Percentiles rank a stretch among this genome's conserved stretches.
Evolutionary conservation across 1,140 invertebrate genomes (phyloP).

Genomic region (Cydia strobilella): DNA sequence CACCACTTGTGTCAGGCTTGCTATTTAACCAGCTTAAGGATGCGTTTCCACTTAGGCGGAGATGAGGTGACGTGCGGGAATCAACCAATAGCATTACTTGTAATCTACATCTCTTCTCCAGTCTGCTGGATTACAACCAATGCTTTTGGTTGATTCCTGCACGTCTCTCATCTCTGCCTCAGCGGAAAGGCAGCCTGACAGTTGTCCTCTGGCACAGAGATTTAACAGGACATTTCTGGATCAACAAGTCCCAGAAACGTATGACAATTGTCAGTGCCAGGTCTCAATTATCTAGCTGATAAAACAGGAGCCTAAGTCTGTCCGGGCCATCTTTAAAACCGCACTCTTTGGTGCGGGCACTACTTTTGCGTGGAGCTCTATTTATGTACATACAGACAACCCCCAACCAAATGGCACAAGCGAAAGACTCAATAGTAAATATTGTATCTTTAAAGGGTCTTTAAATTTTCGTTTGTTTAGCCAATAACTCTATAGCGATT

Average conservation of each 20-base stretch:
- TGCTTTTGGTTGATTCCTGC: too few relatives aligned
- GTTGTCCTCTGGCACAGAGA: neutral
- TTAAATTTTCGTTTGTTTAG: neutral
- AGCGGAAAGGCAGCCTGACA: neutral
- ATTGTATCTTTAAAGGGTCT: neutral
- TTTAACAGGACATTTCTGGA: neutral
- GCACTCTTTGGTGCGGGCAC: slow-evolving; percentile 52
- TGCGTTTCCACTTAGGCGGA: too few relatives aligned
- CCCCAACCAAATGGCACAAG: slow-evolving; percentile 45
- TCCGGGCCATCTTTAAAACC: slow-evolving; percentile 49
- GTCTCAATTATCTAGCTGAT: neutral
- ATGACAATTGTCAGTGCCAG: neutral
- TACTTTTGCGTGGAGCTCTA: slow-evolving; percentile 47
- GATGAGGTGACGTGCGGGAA: too few relatives aligned
- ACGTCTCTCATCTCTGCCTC: too few relatives aligned
- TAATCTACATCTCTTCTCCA: too few relatives aligned
- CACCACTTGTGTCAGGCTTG: too few relatives aligned
- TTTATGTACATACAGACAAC: slow-evolving; percentile 47
- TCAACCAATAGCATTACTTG: too few relatives aligned
- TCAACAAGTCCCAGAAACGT: neutral
- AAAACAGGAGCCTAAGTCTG: neutral
- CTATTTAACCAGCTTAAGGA: too few relatives aligned
- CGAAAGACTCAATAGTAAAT: slow-evolving; percentile 5
- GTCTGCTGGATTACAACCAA: too few relatives aligned
- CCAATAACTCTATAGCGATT: slow-evolving; percentile 2